Evolutionary conservation across 2,113 vertebrate genomes (phyloP), one percentile per base, ranked within the genome.

Genomic region (Camelus bactrianus): DNA sequence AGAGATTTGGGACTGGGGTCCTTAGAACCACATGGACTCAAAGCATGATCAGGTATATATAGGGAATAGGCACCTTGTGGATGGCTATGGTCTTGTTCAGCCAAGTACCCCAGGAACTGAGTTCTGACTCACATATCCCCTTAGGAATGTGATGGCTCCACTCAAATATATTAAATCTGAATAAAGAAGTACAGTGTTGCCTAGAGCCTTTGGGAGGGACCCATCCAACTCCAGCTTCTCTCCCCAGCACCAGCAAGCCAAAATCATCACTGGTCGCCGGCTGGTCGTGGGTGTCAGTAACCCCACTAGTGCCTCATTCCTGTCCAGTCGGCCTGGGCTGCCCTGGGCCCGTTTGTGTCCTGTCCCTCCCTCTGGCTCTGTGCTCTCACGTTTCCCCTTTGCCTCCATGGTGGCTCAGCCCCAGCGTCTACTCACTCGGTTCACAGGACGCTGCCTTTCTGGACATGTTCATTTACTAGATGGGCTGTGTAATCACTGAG

Each of bases 401-500:
- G 54, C 60, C 79, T 58, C 32, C 30, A 20, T 1, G 19, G 75
- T 1, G 6, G 13, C 64, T n/a, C 30, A 42, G 1, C 26, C 72
- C 32, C 19, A 15, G 65, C 42, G 12, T 38, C 19, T 58, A 15
- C 60, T 69, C 42, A 6, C 3, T 48, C 6, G 72, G 3, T 30
- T 42, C 20, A 32, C 28, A 8, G 77, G 13, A 17, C 0, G 2
- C 35, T 48, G 26, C 30, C 28, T 32, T 35, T 26, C 1, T 13
- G 54, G 42, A 50, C 64, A 32, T 7, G 13, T 10, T 13, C 4
- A 17, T 14, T n/a, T 79, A 32, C 30, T 50, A 28, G 50, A 19
- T 12, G 8, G 48, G 38, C 70, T 22, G 15, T 2, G 2, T 0
- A 0, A 8, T 38, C 65, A 0, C 77, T 6, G 11, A 52, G 58